Conservation (phyloP, 2,888 invertebrate genomes). For the Cylloceria caligata region DNA sequence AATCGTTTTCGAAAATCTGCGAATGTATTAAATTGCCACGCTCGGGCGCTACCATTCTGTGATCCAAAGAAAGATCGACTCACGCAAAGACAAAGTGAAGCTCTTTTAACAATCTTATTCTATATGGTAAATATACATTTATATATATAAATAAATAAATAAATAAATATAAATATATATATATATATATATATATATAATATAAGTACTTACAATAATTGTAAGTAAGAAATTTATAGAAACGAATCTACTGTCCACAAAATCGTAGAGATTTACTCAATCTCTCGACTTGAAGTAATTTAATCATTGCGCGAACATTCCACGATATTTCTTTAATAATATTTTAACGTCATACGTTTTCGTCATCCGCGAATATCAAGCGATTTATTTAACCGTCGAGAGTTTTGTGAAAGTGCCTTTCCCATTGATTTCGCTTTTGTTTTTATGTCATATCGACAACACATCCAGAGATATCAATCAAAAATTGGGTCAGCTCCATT, state of each 20-base stretch:
- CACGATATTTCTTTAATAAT: conserved; percentile 2
- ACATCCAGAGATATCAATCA: conserved; percentile 31
- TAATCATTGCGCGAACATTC: not conserved
- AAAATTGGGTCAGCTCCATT: conserved; percentile 26
- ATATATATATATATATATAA: conserved; percentile 32
- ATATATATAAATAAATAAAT: conserved; percentile 46
- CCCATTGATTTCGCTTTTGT: conserved; percentile 59
- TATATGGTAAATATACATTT: conserved; percentile 62
- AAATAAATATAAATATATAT: conserved; percentile 24
- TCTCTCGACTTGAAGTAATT: conserved; percentile 37
- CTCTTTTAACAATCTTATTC: conserved; percentile 68
- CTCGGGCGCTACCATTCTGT: conserved; percentile 82
- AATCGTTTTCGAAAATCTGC: conserved; percentile 76
- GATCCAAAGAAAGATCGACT: conserved; percentile 75
- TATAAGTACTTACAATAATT: conserved; percentile 24
- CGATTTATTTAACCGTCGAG: conserved; percentile 67
- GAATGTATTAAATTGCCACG: conserved; percentile 76
- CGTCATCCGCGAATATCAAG: conserved; percentile 23
- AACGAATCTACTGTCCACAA: conserved; percentile 48
- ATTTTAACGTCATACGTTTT: conserved; percentile 25
- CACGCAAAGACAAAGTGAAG: conserved; percentile 68
- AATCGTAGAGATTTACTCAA: conserved; percentile 29
- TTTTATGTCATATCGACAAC: conserved; percentile 18
- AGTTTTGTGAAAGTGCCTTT: conserved; percentile 79
- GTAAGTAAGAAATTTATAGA: conserved; percentile 19